Evolutionary conservation across 2,113 vertebrate species (phyloP), one percentile per base, ranked within the genome.

Genomic region (Oxygymnocypris stewartii): DNA sequence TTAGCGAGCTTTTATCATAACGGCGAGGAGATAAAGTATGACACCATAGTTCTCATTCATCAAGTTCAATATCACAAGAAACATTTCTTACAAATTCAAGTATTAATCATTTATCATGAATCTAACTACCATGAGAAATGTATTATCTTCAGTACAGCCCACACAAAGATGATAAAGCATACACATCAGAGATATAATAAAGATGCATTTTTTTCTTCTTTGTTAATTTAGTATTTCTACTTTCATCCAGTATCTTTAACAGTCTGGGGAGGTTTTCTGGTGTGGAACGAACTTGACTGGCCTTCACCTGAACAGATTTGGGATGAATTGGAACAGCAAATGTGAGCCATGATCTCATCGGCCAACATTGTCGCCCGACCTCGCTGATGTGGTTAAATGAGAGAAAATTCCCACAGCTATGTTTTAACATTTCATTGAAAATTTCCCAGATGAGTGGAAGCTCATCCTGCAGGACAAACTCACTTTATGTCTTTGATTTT

Each of bases 1-100:
- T 90, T 90, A 87, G 69, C 35, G 67, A 87, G 83, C 78, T 63
- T 49, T 81, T 87, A 86, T 89, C 65, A 86, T 77, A 87, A 85
- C 8, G 84, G 83, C 59, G 79, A 86, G 51, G 71, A 69, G 31
- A 76, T 84, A 51, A 76, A 86, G 69, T 79, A 86, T 78, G 44
- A 87, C 65, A 79, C 87, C 25, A 65, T 84, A 88, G 76, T 86
- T 91, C 79, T 84, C 82, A 81, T 87, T 88, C 76, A 81, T 75
- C 83, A 85, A 79, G 65, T 80, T 88, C 86, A 80, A 74, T 57
- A 74, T 13, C 47, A 42, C 1, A 8, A 37, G 47, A 71, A 40
- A 42, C 18, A 84, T 57, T 73, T 54, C 67, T 6, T 35, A 57
- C 6, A 73, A 49, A 49, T 49, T 69, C 42, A 14, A n/a, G 8